Percentiles rank a stretch among this genome's conserved stretches.
Conservation (phyloP, 2,888 invertebrate genomes). For the Cantharis nigra region DNA sequence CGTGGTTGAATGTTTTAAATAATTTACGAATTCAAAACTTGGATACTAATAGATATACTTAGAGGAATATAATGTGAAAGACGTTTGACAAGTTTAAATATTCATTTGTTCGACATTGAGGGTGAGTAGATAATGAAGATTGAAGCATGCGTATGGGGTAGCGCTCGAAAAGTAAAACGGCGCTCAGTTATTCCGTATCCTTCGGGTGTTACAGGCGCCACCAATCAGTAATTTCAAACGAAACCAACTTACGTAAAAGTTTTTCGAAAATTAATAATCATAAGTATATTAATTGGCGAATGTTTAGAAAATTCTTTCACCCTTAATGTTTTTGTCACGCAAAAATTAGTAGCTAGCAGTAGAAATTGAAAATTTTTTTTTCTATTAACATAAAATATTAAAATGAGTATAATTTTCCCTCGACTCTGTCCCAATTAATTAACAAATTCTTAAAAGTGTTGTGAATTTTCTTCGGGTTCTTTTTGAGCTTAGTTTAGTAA, state of each 20-base stretch:
- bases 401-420: background rate
- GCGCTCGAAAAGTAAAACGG: slow-evolving; percentile 33
- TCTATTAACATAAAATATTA: background rate
- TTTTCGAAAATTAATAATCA: background rate
- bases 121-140: slow-evolving; percentile 43
- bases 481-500: background rate
- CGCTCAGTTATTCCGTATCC: slow-evolving; percentile 48
- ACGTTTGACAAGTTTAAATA: slow-evolving; percentile 43
- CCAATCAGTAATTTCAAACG: background rate
- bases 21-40: background rate
- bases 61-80: slow-evolving; percentile 34
- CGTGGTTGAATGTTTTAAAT: background rate
- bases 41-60: slow-evolving; percentile 21
- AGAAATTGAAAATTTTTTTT: background rate
- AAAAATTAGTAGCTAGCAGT: background rate
- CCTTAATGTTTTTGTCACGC: background rate
- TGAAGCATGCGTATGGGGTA: slow-evolving; percentile 39
- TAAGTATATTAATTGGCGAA: background rate
- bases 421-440: background rate
- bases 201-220: slow-evolving; percentile 36
- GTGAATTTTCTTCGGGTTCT: background rate
- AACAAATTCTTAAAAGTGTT: background rate
- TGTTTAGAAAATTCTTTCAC: background rate
- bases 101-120: slow-evolving; percentile 40
- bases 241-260: background rate